Percentiles rank a stretch among this genome's conserved stretches.
Conservation (phyloP, 2,888 invertebrate species). For the Scaptodrosophila latifasciaeformis region DNA sequence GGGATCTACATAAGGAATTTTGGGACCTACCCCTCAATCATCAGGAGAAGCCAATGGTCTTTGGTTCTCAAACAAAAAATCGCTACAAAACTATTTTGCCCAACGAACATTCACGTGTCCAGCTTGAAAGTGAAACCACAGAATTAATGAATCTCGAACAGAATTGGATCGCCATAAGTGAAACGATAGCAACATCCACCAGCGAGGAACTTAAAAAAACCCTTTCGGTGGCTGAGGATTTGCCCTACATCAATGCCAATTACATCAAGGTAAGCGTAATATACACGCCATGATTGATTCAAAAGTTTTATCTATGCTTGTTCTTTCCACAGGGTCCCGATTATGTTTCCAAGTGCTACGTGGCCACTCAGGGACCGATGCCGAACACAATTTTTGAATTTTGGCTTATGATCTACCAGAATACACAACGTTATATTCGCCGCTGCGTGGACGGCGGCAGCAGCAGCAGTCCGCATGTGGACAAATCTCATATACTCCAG, state of each 20-base stretch:
- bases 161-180: constrained; percentile 5
- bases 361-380: constrained; percentile 95
- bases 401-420: constrained; percentile 89
- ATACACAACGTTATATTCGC: constrained; percentile 72
- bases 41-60: constrained; percentile 91
- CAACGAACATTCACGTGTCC: constrained; percentile 90
- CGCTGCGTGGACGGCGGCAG: constrained; percentile 57
- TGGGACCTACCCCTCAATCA: constrained; percentile 96
- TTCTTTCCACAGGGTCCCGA: constrained; percentile 86
- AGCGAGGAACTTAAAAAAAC: constrained; percentile 57
- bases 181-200: background rate
- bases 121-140: constrained; percentile 75
- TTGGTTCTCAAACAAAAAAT: constrained; percentile 92
- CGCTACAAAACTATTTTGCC: constrained; percentile 92
- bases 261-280: constrained; percentile 89
- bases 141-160: constrained; percentile 46
- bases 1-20: constrained; percentile 89
- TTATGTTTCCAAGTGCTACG: constrained; percentile 88
- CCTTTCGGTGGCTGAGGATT: constrained; percentile 76
- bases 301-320: constrained; percentile 7
- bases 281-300: background rate
- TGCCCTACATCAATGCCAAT: constrained; percentile 93
- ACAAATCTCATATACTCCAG: constrained; percentile 59
- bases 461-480: constrained; percentile 60
- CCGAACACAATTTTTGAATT: constrained; percentile 92